Evolutionary conservation across 2,888 invertebrate genomes (phyloP).

Genomic region (Uloborus plumipes): DNA sequence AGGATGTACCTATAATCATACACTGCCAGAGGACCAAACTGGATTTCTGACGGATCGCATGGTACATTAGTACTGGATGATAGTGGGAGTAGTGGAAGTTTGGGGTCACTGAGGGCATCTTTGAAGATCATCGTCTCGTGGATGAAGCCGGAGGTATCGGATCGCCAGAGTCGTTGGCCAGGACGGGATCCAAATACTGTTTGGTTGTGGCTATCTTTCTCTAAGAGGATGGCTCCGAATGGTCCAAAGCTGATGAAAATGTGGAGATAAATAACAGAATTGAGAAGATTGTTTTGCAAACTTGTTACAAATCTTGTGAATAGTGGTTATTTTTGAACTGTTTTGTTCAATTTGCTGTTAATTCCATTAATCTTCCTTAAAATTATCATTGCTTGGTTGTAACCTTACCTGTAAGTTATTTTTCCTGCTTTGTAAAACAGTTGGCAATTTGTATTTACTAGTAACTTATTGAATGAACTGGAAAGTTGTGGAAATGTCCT

Average conservation of each 20-base stretch:
- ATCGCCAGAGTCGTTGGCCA: constrained; percentile 87
- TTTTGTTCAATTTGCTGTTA: no score
- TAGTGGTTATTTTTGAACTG: no score
- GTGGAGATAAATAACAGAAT: not conserved
- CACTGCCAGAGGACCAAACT: constrained; percentile 78
- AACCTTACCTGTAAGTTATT: no score
- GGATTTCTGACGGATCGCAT: constrained; percentile 73
- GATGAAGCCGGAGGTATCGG: constrained; percentile 83
- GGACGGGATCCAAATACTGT: constrained; percentile 81
- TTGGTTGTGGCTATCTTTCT: constrained; percentile 72
- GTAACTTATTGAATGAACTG: no score
- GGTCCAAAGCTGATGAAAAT: constrained; percentile 75
- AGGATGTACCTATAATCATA: constrained; percentile 82
- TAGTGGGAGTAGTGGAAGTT: constrained; percentile 66
- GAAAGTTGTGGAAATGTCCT: no score
- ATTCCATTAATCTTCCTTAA: no score
- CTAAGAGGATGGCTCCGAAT: constrained; percentile 78
- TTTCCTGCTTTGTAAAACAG: no score
- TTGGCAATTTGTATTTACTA: no score
- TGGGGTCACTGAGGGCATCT: constrained; percentile 71
- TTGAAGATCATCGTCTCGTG: constrained; percentile 87
- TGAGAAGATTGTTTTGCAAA: not conserved
- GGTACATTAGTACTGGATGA: not conserved
- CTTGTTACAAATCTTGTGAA: no score
- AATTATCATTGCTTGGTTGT: no score